phyloP scores from a whole-genome alignment of 2,113 vertebrate species.

The Labeo catla region DNA sequence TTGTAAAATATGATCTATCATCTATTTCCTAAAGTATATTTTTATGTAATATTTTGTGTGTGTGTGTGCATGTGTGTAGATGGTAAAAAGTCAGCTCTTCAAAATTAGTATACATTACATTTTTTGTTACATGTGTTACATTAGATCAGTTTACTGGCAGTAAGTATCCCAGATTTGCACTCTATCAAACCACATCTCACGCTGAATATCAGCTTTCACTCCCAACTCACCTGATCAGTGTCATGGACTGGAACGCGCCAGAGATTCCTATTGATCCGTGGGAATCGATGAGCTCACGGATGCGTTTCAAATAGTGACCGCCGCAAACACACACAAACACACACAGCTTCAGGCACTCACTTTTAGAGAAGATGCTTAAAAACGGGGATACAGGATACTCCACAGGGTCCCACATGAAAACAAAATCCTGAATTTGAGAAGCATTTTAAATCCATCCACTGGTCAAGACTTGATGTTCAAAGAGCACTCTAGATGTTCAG shows the following conservation, averaged over 20 bases:
- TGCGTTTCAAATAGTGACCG: constrained; percentile 32
- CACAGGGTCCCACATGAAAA: background rate
- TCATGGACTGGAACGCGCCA: constrained; percentile 3
- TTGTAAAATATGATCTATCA: background rate
- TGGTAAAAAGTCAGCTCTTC: background rate
- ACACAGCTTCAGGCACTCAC: background rate
- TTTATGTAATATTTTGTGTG: background rate
- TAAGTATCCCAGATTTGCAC: background rate
- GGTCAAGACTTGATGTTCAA: background rate
- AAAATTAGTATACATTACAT: background rate
- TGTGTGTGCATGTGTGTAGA: too few species aligned
- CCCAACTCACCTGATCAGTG: constrained; percentile 45
- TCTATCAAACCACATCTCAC: background rate
- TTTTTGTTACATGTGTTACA: background rate
- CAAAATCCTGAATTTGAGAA: background rate
- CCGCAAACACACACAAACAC: background rate
- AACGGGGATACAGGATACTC: constrained; percentile 2
- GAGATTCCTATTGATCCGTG: constrained; percentile 41
- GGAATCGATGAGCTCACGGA: constrained; percentile 41
- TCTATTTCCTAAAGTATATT: background rate
- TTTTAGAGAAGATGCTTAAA: constrained; percentile 22
- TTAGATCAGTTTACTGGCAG: background rate
- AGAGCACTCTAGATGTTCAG: background rate
- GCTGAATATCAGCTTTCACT: constrained; percentile 36
- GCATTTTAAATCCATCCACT: background rate